Conservation (phyloP, 2,113 vertebrate genomes). For the Empidonax traillii region DNA sequence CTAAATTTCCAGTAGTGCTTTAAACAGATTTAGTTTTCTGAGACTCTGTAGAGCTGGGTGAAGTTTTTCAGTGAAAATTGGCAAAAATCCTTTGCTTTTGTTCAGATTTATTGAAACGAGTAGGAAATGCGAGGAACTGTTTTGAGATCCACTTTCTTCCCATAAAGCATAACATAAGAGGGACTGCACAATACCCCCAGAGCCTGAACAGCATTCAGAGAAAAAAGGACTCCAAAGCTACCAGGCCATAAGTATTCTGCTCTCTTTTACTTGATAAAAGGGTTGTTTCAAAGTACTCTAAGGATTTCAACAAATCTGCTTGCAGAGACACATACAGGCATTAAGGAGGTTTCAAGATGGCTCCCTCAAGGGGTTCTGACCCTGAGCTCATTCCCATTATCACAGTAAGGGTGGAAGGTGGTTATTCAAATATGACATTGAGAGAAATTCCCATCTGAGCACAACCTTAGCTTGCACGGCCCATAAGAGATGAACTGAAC, state of each 20-base stretch:
- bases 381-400: background rate
- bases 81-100: background rate
- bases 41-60: background rate
- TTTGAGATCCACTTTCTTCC: background rate
- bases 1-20: background rate
- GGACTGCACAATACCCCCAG: background rate
- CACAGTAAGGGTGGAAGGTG: background rate
- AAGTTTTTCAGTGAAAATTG: background rate
- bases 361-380: background rate
- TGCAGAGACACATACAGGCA: background rate
- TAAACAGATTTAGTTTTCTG: background rate
- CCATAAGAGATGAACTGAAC: background rate
- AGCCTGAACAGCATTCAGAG: background rate
- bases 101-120: background rate
- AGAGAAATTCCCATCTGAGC: background rate
- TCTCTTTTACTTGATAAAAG: background rate
- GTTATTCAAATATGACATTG: accelerated
- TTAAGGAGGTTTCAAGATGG: background rate
- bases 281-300: background rate
- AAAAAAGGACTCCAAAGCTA: background rate
- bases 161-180: background rate
- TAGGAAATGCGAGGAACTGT: accelerated
- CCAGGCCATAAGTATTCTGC: background rate
- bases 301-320: background rate
- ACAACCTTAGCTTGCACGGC: background rate